Conservation (phyloP, 2,888 invertebrate genomes). For the Drosophila limbata region DNA sequence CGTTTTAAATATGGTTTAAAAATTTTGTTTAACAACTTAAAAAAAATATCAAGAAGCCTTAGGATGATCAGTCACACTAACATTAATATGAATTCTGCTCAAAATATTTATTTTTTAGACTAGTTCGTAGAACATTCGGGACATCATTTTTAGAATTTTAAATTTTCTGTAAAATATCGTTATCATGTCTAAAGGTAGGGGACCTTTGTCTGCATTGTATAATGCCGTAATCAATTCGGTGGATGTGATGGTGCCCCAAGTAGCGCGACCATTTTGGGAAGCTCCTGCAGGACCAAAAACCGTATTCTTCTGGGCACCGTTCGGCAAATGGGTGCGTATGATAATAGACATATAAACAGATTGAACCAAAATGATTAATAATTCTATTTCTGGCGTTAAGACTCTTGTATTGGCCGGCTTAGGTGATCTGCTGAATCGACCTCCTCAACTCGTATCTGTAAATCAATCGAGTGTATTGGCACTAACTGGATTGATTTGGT, state of each 20-base stretch:
- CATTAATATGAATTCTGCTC: background rate
- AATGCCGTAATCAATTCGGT: constrained; percentile 48
- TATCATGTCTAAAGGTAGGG: constrained; percentile 56
- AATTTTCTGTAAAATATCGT: background rate
- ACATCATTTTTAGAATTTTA: background rate
- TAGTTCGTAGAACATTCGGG: background rate
- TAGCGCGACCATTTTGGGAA: constrained; percentile 66
- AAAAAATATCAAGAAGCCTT: background rate
- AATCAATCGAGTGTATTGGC: constrained; percentile 55
- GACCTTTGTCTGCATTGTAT: constrained; percentile 61
- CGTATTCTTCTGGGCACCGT: constrained; percentile 77
- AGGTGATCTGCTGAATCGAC: constrained; percentile 55
- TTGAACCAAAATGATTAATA: background rate
- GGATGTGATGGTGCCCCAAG: constrained; percentile 64
- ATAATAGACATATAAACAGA: background rate
- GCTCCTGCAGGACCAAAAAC: constrained; percentile 75
- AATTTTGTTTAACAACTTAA: no score
- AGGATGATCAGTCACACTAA: background rate
- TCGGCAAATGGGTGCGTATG: constrained; percentile 73
- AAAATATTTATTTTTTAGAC: background rate
- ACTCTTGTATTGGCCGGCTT: constrained; percentile 59
- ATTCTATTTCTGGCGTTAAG: constrained; percentile 10
- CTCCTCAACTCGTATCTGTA: constrained; percentile 55
- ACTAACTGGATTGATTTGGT: constrained; percentile 62
- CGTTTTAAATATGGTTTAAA: background rate